A percentile compares a stretch with the other conserved stretches of the same genome.
Conservation (phyloP, 2,888 invertebrate species). For the Yponomeuta evonymella region DNA sequence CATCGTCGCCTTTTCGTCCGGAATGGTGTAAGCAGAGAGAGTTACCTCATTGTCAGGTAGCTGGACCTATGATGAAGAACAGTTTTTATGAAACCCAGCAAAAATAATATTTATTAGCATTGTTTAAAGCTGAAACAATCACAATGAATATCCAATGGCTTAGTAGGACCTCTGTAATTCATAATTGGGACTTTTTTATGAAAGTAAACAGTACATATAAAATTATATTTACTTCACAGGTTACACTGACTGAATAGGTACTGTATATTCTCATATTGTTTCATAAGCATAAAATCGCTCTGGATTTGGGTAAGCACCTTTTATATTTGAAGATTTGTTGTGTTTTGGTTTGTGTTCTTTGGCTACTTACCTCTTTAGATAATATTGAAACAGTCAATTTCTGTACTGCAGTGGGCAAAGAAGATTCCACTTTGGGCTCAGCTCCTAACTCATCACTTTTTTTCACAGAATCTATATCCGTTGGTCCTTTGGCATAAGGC, state of each 20-base stretch:
- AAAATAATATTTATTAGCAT: neutral
- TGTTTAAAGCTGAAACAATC: neutral
- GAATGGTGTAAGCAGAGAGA: conserved; percentile 87
- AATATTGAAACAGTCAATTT: conserved; percentile 83
- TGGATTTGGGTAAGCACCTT: no score
- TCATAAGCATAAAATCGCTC: no score
- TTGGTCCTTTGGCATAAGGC: conserved; percentile 62
- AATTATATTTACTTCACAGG: no score
- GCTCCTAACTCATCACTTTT: conserved; percentile 41
- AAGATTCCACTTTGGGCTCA: conserved; percentile 53
- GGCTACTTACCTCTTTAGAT: conserved; percentile 80
- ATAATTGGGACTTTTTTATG: no score
- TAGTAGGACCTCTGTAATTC: no score
- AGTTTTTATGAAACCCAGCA: neutral
- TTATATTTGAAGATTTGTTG: no score
- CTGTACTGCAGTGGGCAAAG: conserved; percentile 73
- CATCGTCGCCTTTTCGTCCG: conserved; percentile 82
- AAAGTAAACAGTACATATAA: no score
- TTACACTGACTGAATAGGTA: no score
- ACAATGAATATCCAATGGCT: no score
- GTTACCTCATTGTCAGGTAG: conserved; percentile 91
- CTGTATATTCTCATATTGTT: no score
- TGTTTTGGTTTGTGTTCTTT: neutral
- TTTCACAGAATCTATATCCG: conserved; percentile 48
- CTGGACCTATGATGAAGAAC: conserved; percentile 44